phyloP scores from a whole-genome alignment of 1,140 invertebrate genomes.

The Trichomalopsis sarcophagae region DNA sequence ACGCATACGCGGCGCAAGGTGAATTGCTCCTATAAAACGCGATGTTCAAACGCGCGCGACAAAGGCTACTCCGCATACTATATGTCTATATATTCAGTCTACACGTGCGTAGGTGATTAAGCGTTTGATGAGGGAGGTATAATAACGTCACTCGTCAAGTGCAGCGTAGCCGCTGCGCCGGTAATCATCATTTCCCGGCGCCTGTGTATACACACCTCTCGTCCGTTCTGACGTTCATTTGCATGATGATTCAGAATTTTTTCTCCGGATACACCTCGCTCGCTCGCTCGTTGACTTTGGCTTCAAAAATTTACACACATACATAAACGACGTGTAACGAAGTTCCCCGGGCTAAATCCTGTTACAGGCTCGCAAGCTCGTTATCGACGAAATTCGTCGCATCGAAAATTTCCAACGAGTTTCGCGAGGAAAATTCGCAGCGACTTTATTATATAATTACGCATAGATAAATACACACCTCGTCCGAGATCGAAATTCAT shows the following conservation, averaged over 20 bases:
- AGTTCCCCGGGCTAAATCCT: too few species aligned
- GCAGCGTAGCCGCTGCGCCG: neutral
- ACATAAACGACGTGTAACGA: too few species aligned
- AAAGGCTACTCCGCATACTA: too few species aligned
- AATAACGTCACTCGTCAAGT: neutral
- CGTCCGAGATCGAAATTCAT: neutral
- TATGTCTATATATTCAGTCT: neutral
- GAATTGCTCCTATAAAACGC: too few species aligned
- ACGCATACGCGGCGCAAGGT: too few species aligned
- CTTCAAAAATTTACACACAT: too few species aligned
- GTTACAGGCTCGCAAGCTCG: too few species aligned
- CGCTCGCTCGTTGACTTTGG: too few species aligned
- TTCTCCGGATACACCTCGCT: neutral
- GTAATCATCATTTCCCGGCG: neutral
- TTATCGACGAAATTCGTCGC: too few species aligned
- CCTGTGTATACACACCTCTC: neutral
- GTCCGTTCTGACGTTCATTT: neutral
- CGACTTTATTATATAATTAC: neutral
- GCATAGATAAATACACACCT: neutral
- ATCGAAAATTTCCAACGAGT: too few species aligned
- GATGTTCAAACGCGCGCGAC: too few species aligned
- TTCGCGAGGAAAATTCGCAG: too few species aligned
- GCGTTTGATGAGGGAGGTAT: neutral
- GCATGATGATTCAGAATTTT: neutral
- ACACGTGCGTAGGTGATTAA: neutral